Percentiles rank a stretch among this genome's conserved stretches.
These are phyloP conservation scores for Barypeithes pellucidus DNA, from an alignment of 2,888 invertebrate species.

Conservation along the genomic window DNA sequence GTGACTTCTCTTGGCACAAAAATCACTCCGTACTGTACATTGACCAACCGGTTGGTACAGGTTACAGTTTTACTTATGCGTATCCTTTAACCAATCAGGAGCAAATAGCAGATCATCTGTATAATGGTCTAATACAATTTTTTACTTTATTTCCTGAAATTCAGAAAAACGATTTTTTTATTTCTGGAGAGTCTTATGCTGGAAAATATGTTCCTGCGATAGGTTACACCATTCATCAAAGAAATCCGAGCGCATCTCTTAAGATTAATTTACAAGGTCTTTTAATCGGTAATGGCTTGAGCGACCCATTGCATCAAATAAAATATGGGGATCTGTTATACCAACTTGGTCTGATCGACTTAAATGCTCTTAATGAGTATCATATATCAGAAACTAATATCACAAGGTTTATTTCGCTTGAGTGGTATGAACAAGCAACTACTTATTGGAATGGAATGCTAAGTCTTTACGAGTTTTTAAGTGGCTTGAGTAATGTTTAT, in stretches of 20 bases:
- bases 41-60: slow-evolving; percentile 91
- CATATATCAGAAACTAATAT: slow-evolving; percentile 75
- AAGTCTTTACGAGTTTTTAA: slow-evolving; percentile 77
- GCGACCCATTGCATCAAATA: slow-evolving; percentile 85
- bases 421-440: slow-evolving; percentile 81
- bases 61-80: slow-evolving; percentile 89
- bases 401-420: slow-evolving; percentile 74
- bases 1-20: slow-evolving; percentile 85
- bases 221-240: slow-evolving; percentile 81
- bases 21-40: slow-evolving; percentile 89
- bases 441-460: slow-evolving; percentile 67
- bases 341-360: slow-evolving; percentile 82
- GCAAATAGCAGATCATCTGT: slow-evolving; percentile 86
- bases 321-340: slow-evolving; percentile 86
- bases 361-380: slow-evolving; percentile 76
- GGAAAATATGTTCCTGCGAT: slow-evolving; percentile 87
- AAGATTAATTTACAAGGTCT: slow-evolving; percentile 81
- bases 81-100: slow-evolving; percentile 81
- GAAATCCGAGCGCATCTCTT: slow-evolving; percentile 73
- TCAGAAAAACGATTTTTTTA: slow-evolving; percentile 84
- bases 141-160: slow-evolving; percentile 87
- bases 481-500: slow-evolving; percentile 37
- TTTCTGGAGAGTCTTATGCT: slow-evolving; percentile 92
- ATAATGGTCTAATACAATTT: slow-evolving; percentile 85
- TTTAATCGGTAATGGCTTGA: slow-evolving; percentile 87